Evolutionary conservation across 2,888 invertebrate genomes (phyloP).

Genomic region (Cloeon dipterum): DNA sequence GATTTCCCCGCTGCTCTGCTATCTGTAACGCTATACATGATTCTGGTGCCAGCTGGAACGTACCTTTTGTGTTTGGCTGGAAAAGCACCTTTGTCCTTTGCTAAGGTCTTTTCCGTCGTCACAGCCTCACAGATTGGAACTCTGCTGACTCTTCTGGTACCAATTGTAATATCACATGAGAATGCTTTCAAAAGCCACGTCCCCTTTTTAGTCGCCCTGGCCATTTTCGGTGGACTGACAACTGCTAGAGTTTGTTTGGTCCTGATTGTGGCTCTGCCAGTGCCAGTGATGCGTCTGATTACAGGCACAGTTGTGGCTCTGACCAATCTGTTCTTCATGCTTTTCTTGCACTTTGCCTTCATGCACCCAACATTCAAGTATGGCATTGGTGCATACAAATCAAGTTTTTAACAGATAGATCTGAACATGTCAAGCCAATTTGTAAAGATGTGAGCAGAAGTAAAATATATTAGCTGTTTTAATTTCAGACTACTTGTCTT

Average conservation of each 20-base stretch:
- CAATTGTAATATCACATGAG: constrained; percentile 19
- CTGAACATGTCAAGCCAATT: too few species aligned
- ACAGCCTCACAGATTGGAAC: constrained; percentile 25
- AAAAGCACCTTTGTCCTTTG: constrained; percentile 15
- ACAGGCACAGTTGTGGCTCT: constrained; percentile 22
- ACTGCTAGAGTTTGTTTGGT: constrained; percentile 22
- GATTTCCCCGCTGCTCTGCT: background rate
- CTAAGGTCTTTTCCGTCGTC: constrained; percentile 19
- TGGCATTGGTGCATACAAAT: constrained; percentile 8
- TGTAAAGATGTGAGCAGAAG: too few species aligned
- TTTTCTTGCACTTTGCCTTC: constrained; percentile 25
- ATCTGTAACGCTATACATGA: background rate
- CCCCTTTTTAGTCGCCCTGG: constrained; percentile 21
- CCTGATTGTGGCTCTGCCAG: constrained; percentile 20
- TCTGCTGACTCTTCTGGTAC: constrained; percentile 18
- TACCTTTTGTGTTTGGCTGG: constrained; percentile 16
- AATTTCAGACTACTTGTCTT: too few species aligned
- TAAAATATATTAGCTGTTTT: too few species aligned
- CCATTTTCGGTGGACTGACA: constrained; percentile 22
- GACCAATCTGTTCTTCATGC: constrained; percentile 22
- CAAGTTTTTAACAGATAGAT: background rate
- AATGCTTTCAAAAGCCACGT: constrained; percentile 15
- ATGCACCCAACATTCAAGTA: constrained; percentile 22
- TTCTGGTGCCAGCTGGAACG: constrained; percentile 13
- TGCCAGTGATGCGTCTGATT: constrained; percentile 22